Base-by-base conservation (phyloP, 2,888 invertebrate species). In the Chirona hameri region DNA sequence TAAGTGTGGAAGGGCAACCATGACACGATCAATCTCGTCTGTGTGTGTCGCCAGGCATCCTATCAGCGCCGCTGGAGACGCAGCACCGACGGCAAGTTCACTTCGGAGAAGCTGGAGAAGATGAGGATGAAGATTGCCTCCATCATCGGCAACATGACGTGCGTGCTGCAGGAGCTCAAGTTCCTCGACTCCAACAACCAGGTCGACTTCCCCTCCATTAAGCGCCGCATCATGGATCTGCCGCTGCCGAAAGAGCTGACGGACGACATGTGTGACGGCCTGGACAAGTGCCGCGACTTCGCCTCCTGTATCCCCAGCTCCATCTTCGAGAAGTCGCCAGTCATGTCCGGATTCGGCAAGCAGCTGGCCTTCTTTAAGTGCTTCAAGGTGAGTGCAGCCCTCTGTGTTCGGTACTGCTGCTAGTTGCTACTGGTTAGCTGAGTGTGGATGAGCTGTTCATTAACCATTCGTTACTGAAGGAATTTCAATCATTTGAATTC, bases 1-100 rank as follows among this genome's bases (percentile, higher is more conserved):
- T 14, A n/a, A n/a, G n/a, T n/a, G n/a, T n/a, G n/a, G n/a, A n/a
- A n/a, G n/a, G n/a, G n/a, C n/a, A n/a, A n/a, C n/a, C n/a, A n/a
- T n/a, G n/a, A n/a, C n/a, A n/a, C n/a, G n/a, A n/a, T n/a, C n/a
- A n/a, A n/a, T n/a, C 14, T 55, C n/a, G 1, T 55, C 14, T 55
- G 55, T 55, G 12, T 12, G 0, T 60, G 7, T 65, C 10, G 10
- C 14, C 76, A 76, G 76, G 39, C 39, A 4, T 27, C 76, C 15
- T 76, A 76, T 39, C 76, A 76, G 39, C 76, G 76, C 10, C 76
- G 76, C 21, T 76, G 39, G 39, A 76, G 29, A 39, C 14, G 76
- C 14, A 39, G 76, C 39, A 1, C 14, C 5, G 31, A 69, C 15
- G 69, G 69, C 69, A 7, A 65, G 10, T 15, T 69, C 29, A 69